phyloP scores from a whole-genome alignment of 2,113 vertebrate species.

The Struthidea cinerea region DNA sequence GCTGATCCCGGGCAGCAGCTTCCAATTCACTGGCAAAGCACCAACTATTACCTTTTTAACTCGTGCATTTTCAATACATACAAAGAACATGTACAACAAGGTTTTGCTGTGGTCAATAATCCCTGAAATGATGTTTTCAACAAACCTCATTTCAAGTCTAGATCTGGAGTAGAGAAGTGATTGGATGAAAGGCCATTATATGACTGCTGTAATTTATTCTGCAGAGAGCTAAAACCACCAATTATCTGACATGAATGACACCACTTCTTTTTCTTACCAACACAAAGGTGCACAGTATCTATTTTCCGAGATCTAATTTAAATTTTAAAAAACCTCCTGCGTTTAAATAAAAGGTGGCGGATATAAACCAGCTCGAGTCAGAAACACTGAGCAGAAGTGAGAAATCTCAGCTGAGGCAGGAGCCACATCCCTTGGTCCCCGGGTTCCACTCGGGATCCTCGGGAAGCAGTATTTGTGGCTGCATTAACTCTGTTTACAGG shows the following conservation, averaged over 20 bases:
- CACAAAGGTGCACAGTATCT: constrained; percentile 68
- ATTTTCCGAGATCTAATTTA: constrained; percentile 63
- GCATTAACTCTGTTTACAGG: not conserved
- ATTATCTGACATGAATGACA: constrained; percentile 71
- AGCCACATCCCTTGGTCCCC: not conserved
- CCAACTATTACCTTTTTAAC: constrained; percentile 53
- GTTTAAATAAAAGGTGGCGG: constrained; percentile 51
- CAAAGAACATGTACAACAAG: constrained; percentile 68
- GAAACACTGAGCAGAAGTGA: not conserved
- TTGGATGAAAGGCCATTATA: constrained; percentile 62
- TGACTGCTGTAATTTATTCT: constrained; percentile 59
- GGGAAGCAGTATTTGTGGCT: not conserved
- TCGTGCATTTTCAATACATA: constrained; percentile 48
- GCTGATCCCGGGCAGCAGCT: not conserved
- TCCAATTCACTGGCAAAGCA: constrained; percentile 37
- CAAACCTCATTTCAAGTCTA: constrained; percentile 60
- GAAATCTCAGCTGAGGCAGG: not conserved
- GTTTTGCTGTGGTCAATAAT: constrained; percentile 60
- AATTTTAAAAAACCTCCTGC: constrained; percentile 48
- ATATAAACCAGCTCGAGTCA: constrained; percentile 22
- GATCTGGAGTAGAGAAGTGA: constrained; percentile 59
- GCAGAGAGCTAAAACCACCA: constrained; percentile 61
- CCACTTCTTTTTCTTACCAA: constrained; percentile 68
- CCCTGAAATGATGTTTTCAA: constrained; percentile 63
- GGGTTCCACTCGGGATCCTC: fast-evolving